phyloP scores from a whole-genome alignment of 2,888 invertebrate species.

The Leucophenga maculata region DNA sequence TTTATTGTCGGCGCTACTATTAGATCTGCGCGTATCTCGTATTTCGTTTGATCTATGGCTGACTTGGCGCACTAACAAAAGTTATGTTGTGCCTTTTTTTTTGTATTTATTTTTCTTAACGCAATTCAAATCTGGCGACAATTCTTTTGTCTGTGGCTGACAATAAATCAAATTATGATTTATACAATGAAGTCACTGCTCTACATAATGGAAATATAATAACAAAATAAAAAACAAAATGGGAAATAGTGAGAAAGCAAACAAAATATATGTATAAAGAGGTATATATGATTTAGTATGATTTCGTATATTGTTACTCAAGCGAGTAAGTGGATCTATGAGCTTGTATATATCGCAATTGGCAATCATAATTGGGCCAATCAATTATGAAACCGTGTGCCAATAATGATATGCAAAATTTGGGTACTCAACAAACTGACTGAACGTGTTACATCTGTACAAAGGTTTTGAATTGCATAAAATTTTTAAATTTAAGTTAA shows the following conservation, averaged over 20 bases:
- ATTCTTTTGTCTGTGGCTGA: conserved; percentile 9
- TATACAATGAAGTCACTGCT: neutral
- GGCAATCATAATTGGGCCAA: conserved; percentile 17
- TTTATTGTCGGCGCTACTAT: conserved; percentile 45
- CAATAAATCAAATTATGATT: conserved; percentile 22
- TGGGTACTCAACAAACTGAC: neutral
- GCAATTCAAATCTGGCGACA: neutral
- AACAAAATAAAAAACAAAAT: too few species aligned
- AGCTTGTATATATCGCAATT: neutral
- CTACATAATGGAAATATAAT: neutral
- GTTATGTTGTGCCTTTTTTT: conserved; percentile 3
- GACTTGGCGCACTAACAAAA: neutral
- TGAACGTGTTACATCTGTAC: neutral
- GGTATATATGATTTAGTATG: neutral
- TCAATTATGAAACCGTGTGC: conserved; percentile 10
- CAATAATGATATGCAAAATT: neutral
- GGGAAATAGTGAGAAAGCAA: too few species aligned
- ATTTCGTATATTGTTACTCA: neutral
- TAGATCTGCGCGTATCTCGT: neutral
- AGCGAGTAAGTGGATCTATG: neutral
- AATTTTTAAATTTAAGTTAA: too few species aligned
- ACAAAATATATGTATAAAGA: too few species aligned
- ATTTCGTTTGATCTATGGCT: neutral
- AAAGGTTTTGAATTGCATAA: too few species aligned
- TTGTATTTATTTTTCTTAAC: neutral